Conservation (phyloP, 2,888 invertebrate genomes). For the Acronicta alni region DNA sequence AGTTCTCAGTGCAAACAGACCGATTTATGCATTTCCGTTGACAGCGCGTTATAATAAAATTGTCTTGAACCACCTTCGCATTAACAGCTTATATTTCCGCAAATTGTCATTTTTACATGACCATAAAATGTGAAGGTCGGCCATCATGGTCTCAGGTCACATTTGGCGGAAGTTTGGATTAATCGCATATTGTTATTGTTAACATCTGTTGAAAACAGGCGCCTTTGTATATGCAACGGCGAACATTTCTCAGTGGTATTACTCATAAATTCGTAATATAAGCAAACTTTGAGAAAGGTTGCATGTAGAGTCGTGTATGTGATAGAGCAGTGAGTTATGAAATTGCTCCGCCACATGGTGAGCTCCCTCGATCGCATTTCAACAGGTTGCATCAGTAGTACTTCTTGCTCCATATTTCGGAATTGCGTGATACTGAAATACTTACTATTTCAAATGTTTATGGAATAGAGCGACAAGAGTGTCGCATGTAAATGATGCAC, state of each 20-base stretch:
- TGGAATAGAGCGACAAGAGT: constrained; percentile 19
- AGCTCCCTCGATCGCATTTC: constrained; percentile 11
- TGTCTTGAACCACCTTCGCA: constrained; percentile 55
- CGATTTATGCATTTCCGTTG: constrained; percentile 58
- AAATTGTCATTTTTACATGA: constrained; percentile 61
- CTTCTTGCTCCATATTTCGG: constrained; percentile 11
- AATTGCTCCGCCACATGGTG: constrained; percentile 3
- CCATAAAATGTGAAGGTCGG: constrained; percentile 66
- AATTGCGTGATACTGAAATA: constrained; percentile 14
- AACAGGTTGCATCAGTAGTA: constrained; percentile 20
- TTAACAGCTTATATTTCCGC: constrained; percentile 64
- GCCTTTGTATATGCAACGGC: constrained; percentile 17
- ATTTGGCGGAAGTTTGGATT: constrained; percentile 66
- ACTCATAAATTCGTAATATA: constrained; percentile 21
- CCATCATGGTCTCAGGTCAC: constrained; percentile 56
- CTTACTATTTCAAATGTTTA: constrained; percentile 20
- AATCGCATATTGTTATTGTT: constrained; percentile 48
- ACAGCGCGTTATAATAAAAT: constrained; percentile 53
- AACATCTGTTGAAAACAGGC: constrained; percentile 36
- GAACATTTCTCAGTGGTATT: constrained; percentile 25
- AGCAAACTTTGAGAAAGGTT: constrained; percentile 24
- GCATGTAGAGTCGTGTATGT: constrained; percentile 14
- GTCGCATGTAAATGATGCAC: constrained; percentile 10
- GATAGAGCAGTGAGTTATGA: constrained; percentile 10
- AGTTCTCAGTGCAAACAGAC: constrained; percentile 51